These are phyloP conservation scores for Drosophila setosimentum DNA, from an alignment of 2,888 invertebrate genomes.

Conservation along the genomic window DNA sequence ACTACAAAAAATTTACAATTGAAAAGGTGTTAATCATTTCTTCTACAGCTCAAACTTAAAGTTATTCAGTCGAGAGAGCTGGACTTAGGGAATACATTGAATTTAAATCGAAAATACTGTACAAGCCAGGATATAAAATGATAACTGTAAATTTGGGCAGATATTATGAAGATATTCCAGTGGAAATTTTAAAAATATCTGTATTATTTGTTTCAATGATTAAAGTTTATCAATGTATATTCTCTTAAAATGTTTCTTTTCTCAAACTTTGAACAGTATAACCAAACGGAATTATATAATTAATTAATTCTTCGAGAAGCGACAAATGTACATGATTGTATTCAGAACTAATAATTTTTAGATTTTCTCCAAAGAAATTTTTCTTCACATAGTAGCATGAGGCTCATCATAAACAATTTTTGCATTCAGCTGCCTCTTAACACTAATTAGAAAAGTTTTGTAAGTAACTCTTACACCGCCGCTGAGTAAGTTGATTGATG, in stretches of 20 bases:
- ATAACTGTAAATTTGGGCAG: neutral
- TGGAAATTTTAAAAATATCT: neutral
- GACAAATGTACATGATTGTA: neutral
- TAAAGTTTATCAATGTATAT: neutral
- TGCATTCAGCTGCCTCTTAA: slow-evolving; percentile 1
- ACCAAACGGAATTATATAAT: too few species aligned
- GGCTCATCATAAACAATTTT: slow-evolving; percentile 20
- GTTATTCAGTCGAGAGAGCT: neutral
- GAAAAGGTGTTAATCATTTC: slow-evolving; percentile 9
- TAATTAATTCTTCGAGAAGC: neutral
- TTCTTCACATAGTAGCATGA: slow-evolving; percentile 2
- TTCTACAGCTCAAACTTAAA: neutral
- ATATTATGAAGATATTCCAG: neutral
- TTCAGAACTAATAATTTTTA: slow-evolving; percentile 4
- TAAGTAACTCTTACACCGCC: slow-evolving; percentile 23
- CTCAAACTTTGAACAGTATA: too few species aligned
- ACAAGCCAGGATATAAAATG: too few species aligned
- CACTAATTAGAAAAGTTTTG: slow-evolving; percentile 56
- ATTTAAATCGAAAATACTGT: neutral
- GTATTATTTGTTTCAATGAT: neutral
- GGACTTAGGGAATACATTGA: neutral
- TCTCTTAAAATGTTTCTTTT: neutral
- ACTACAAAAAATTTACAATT: slow-evolving; percentile 1
- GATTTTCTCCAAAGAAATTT: slow-evolving; percentile 6
- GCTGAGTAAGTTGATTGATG: slow-evolving; percentile 47